These are phyloP conservation scores for Mesodorylaimus sp. DNA, from an alignment of 2,888 invertebrate species.

Conservation along the genomic window DNA sequence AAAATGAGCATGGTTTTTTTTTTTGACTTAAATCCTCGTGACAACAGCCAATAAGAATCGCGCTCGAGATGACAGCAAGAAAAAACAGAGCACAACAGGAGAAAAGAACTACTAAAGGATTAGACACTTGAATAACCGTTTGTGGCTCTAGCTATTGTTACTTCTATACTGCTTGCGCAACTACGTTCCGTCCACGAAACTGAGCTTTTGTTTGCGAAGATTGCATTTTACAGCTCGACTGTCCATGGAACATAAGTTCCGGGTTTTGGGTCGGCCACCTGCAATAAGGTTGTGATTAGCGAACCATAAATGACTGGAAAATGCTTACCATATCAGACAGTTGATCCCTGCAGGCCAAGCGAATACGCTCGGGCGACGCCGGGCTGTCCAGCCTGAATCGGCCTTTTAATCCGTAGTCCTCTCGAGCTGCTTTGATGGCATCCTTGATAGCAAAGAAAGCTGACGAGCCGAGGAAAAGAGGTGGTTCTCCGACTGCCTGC, in stretches of 20 bases:
- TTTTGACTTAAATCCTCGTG: no score
- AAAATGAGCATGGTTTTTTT: no score
- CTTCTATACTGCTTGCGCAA: no score
- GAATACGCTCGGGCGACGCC: slow-evolving; percentile 66
- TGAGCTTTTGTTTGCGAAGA: neutral
- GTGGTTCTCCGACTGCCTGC: slow-evolving; percentile 83
- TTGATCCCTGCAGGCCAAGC: slow-evolving; percentile 69
- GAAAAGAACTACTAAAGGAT: no score
- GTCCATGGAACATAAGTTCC: neutral
- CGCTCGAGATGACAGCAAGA: no score
- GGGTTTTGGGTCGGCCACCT: neutral
- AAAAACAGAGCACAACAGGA: no score
- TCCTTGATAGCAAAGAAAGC: slow-evolving; percentile 66
- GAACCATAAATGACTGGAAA: neutral
- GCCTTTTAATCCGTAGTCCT: slow-evolving; percentile 48
- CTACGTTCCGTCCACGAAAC: no score
- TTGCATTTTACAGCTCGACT: neutral
- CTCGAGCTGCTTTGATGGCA: slow-evolving; percentile 59
- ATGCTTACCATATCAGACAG: neutral
- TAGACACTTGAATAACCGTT: no score
- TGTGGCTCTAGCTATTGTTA: no score
- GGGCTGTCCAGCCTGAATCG: slow-evolving; percentile 46
- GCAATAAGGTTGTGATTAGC: neutral
- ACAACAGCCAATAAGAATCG: no score
- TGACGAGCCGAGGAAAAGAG: slow-evolving; percentile 54